phyloP scores from a whole-genome alignment of 2,888 invertebrate species.

The Drosophila histrio region DNA sequence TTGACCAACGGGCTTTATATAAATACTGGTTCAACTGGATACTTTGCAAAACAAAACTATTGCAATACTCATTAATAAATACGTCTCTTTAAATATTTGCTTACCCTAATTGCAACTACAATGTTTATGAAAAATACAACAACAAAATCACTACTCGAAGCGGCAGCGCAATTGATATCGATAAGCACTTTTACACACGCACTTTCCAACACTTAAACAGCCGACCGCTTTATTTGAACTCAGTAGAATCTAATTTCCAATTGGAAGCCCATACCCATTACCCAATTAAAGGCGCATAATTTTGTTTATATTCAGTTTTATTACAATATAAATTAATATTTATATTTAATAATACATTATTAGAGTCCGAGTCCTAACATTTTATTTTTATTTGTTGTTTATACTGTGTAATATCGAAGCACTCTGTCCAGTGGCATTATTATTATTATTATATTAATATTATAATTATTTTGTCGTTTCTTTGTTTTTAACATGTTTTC shows the following conservation, averaged over 20 bases:
- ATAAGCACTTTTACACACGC: background rate
- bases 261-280: no score
- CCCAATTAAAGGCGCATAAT: background rate
- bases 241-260: background rate
- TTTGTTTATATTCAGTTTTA: slow-evolving; percentile 68
- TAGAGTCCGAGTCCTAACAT: slow-evolving; percentile 71
- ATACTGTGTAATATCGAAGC: slow-evolving; percentile 73
- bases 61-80: no score
- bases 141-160: background rate
- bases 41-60: no score
- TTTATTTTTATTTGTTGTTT: slow-evolving; percentile 26
- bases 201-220: slow-evolving; percentile 1
- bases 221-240: background rate
- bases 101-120: no score
- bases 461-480: slow-evolving; percentile 21
- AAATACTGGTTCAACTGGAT: background rate
- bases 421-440: slow-evolving; percentile 56
- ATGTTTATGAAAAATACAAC: background rate
- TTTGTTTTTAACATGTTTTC: slow-evolving; percentile 40
- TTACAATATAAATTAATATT: slow-evolving; percentile 77
- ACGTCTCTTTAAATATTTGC: no score
- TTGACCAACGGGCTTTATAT: background rate
- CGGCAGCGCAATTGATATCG: background rate
- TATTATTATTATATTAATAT: slow-evolving; percentile 21
- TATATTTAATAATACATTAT: slow-evolving; percentile 78